Conservation (phyloP, 2,888 invertebrate genomes). For the Trichopoda pennipes region DNA sequence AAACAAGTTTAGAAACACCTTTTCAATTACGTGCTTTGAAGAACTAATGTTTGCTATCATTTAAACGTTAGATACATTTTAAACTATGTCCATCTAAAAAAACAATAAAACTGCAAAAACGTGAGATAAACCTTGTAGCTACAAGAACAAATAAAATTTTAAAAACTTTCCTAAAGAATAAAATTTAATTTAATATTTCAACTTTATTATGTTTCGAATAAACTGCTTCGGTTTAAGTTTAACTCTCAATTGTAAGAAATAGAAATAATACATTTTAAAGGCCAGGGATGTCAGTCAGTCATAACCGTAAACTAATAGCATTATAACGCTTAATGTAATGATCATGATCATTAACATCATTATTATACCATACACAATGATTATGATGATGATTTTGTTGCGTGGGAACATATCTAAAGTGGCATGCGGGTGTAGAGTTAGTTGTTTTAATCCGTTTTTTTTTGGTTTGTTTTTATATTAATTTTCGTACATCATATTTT, state of each 20-base stretch:
- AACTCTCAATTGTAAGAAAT: conserved; percentile 30
- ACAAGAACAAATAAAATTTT: conserved; percentile 6
- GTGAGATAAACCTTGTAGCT: conserved; percentile 65
- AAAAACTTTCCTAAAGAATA: neutral
- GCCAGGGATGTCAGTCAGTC: conserved; percentile 28
- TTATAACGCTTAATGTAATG: neutral
- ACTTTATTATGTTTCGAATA: neutral
- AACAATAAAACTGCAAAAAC: conserved; percentile 28
- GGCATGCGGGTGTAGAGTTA: conserved; percentile 78
- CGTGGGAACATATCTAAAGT: conserved; percentile 77
- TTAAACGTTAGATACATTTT: neutral
- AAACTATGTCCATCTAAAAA: conserved; percentile 15
- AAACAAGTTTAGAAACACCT: conserved; percentile 71
- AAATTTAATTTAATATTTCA: neutral
- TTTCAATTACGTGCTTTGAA: conserved; percentile 74
- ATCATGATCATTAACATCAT: conserved; percentile 19
- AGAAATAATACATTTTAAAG: neutral
- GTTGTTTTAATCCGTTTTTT: conserved; percentile 59
- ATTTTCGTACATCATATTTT: conserved; percentile 14
- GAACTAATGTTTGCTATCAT: conserved; percentile 32
- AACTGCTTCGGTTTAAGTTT: conserved; percentile 3
- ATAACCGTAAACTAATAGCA: conserved; percentile 38
- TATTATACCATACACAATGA: conserved; percentile 18
- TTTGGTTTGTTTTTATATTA: conserved; percentile 50
- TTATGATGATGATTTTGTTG: conserved; percentile 59